Percentiles rank a stretch among this genome's conserved stretches.
These are phyloP conservation scores for Arvicanthis niloticus DNA, from an alignment of 2,113 vertebrate genomes.

Conservation along the genomic window DNA sequence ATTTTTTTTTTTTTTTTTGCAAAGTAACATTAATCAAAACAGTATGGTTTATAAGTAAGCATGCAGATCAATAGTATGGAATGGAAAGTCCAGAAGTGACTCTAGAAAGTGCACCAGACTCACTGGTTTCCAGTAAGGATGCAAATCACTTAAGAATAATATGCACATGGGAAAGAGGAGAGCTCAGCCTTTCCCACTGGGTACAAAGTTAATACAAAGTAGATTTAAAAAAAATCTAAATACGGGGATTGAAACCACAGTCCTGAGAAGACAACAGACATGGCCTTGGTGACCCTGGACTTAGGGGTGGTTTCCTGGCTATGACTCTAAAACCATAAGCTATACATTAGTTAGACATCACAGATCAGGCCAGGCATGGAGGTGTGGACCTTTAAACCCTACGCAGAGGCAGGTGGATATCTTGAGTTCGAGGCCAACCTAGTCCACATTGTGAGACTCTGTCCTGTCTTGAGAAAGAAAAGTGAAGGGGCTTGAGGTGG, in stretches of 20 bases:
- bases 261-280: not conserved
- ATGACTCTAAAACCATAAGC: not conserved
- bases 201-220: not conserved
- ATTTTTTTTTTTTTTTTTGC: not conserved
- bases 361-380: not conserved
- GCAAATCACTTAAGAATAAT: not conserved
- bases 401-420: not conserved
- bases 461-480: not conserved
- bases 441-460: not conserved
- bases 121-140: not conserved
- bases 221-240: not conserved
- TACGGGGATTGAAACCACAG: not conserved
- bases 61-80: not conserved
- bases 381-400: not conserved
- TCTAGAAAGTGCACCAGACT: not conserved
- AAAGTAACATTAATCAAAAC: constrained; percentile 13
- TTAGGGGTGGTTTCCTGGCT: not conserved
- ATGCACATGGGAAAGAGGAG: constrained; percentile 3
- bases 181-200: not conserved
- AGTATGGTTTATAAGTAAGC: not conserved
- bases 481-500: not conserved
- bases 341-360: not conserved
- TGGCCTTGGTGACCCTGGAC: not conserved
- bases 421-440: not conserved
- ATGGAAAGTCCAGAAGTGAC: not conserved